Percentiles rank a stretch among this genome's conserved stretches.
phyloP scores from a whole-genome alignment of 2,888 invertebrate species.

The Aelia acuminata region DNA sequence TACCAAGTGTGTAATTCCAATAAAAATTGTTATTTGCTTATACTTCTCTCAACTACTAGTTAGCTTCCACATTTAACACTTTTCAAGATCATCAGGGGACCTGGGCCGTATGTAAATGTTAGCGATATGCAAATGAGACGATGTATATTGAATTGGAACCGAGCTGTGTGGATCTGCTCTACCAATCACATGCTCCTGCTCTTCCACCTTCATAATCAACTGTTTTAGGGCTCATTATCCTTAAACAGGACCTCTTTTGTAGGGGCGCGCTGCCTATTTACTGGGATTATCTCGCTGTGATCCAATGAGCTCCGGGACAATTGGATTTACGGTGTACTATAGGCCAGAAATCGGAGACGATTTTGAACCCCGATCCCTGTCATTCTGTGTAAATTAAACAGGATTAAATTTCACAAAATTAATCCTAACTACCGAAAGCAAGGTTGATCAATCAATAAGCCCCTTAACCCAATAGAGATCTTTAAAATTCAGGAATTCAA shows the following conservation, averaged over 20 bases:
- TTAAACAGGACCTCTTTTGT: conserved; percentile 42
- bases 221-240: conserved; percentile 42
- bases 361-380: background rate
- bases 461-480: too few species aligned
- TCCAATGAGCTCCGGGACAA: background rate
- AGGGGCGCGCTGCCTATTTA: background rate
- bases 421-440: background rate
- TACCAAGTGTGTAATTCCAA: too few species aligned
- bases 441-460: background rate
- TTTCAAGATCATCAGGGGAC: too few species aligned
- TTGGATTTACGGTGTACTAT: background rate
- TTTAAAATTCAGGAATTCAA: too few species aligned
- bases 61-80: too few species aligned
- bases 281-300: background rate
- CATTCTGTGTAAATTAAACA: background rate
- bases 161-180: background rate
- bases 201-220: conserved; percentile 14
- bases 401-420: background rate
- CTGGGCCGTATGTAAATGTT: conserved; percentile 19
- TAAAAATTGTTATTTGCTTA: too few species aligned
- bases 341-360: background rate
- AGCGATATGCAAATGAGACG: background rate
- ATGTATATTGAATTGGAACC: conserved; percentile 11
- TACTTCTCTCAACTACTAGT: too few species aligned
- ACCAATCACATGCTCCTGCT: conserved; percentile 10